These are phyloP conservation scores for Vollenhovia emeryi DNA, from an alignment of 1,140 invertebrate species.

Conservation along the genomic window DNA sequence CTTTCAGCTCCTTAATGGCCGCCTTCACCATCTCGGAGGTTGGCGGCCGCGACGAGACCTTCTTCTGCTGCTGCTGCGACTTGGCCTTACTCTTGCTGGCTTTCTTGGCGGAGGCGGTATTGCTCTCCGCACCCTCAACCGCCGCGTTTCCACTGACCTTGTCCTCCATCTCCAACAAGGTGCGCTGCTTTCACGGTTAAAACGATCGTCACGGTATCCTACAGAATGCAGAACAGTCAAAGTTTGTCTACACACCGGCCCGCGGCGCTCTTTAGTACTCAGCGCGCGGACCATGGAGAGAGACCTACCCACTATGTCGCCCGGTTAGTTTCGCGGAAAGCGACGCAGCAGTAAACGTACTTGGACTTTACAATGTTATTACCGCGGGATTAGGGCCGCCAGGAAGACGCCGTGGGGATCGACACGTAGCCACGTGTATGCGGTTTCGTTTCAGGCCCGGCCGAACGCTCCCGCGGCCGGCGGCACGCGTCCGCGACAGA, in stretches of 20 bases:
- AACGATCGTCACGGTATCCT: conserved; percentile 2
- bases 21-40: conserved; percentile 54
- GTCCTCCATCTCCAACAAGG: conserved; percentile 36
- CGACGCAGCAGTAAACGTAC: conserved; percentile 54
- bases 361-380: conserved; percentile 28
- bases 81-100: conserved; percentile 24
- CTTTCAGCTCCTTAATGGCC: conserved; percentile 49
- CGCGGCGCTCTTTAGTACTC: not conserved
- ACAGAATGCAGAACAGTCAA: conserved; percentile 23
- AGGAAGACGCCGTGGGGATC: fast-evolving
- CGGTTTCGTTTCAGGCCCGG: not conserved
- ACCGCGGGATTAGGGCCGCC: not conserved
- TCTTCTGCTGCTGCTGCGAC: conserved; percentile 19
- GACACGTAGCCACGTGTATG: conserved; percentile 37
- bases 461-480: not conserved
- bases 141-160: conserved; percentile 34
- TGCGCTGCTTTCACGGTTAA: too few relatives aligned
- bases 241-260: not conserved
- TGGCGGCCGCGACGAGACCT: conserved; percentile 8
- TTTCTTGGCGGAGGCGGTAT: conserved; percentile 9
- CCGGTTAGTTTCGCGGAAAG: conserved; percentile 53
- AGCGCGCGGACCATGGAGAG: conserved; percentile 58
- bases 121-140: not conserved
- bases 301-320: conserved; percentile 58
- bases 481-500: not conserved